Base-by-base conservation (phyloP, 2,888 invertebrate genomes). In the Abrostola triplasia region DNA sequence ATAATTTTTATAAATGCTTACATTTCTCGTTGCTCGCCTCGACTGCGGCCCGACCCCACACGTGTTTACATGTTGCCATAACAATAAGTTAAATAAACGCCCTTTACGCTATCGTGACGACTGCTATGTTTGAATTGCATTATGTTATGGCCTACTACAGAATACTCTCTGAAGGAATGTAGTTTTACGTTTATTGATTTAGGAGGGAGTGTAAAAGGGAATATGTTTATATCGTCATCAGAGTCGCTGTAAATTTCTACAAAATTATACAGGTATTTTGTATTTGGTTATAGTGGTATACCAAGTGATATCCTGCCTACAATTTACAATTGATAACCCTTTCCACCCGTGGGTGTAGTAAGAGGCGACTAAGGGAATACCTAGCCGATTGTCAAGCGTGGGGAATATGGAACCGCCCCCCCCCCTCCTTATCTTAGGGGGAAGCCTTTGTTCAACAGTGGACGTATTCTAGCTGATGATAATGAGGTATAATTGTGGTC, bases 31-130 rank as follows among this genome's bases (percentile, higher is more conserved):
- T 59, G 2, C 6, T 51, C 71, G 73, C 64, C 11, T 35, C 4
- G 36, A 79, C 59, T 56, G 57, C 1, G 53, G 11, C 72, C 71
- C 5, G 5, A 69, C 76, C 75, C 60, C 64, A 71, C 63, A 71
- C 64, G 74, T 83, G 82, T 79, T 84, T 76, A 80, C 70, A 68
- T 73, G 69, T 51, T 60, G 70, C 70, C 70, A 76, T 84, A 82
- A 81, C 83, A 82, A 77, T 84, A 78, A 82, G 80, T 80, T 83
- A 80, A 77, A 81, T 76, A 74, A 83, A 81, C 83, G 77, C 78
- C 76, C 74, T 77, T 61, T 68, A 67, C 60, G 78, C 72, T 70
- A 59, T 69, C 74, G 73, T 77, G 81, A 74, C 67, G 76, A 76
- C 79, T 74, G 75, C 73, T 78, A 72, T 68, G 78, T 80, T 76